Base-by-base conservation (phyloP, 1,140 invertebrate genomes). In the Drosophila kurseongensis region DNA sequence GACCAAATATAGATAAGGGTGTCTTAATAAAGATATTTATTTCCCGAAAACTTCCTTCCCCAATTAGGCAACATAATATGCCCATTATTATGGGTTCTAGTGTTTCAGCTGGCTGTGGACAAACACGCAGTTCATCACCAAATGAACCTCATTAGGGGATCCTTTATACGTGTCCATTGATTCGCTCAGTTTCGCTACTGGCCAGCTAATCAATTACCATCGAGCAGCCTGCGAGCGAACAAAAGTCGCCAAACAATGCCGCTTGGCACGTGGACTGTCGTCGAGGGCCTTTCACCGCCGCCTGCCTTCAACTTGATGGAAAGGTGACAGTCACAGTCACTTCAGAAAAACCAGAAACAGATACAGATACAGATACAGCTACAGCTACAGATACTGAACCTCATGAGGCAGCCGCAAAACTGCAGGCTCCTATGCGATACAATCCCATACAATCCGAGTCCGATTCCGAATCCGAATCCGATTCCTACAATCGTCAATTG, bases 241-340 rank as follows among this genome's bases (percentile, higher is more conserved):
- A 80, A 84, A 61, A 73, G 73, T 59, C 51, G 66, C 57, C 48
- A 69, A 84, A 84, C 80, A 84, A 84, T 84, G 55, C 71, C 45
- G 62, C 38, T 56, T 71, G 83, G 83, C 83, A 88, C 83, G 83
- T 88, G 83, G 83, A 88, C 82, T 69, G 47, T 60, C 50, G 45
- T 54, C 52, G 62, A 77, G 73, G 62, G 75, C 83, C 83, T 88
- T 88, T 88, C 83, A 76, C 83, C 81, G 69, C 65, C 36, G 71
- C 71, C 74, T 68, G 73, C 51, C 56, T 68, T 67, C 71, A 72
- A 36, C 29, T 88, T 88, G 83, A 88, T 89, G 83, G 83, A 88
- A 88, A 88, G 83, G 83, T 88, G 83, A 88, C 84, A 88, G 75
- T 83, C 75, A 67, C 78, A 80, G 72, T 60, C 66, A 62, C 68